These are phyloP conservation scores for Theretra japonica DNA, from an alignment of 2,888 invertebrate genomes.

Conservation along the genomic window DNA sequence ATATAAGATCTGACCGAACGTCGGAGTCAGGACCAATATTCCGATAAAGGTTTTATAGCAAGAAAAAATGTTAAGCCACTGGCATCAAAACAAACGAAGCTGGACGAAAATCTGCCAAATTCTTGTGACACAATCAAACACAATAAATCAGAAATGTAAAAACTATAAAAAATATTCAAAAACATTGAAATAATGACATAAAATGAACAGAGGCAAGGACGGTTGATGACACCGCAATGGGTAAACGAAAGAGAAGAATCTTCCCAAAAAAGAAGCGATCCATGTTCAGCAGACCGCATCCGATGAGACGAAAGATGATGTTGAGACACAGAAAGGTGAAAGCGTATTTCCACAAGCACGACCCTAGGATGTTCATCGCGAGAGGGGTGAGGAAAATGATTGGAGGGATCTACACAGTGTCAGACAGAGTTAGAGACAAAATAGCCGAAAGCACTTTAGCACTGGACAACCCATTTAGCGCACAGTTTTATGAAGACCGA, in stretches of 20 bases:
- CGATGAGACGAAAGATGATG: constrained; percentile 65
- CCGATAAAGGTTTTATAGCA: not conserved
- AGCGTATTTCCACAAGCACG: constrained; percentile 65
- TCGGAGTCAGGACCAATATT: too few relatives aligned
- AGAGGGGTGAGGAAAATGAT: constrained; percentile 61
- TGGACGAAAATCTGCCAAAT: constrained; percentile 1
- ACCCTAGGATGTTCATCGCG: constrained; percentile 53
- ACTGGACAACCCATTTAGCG: constrained; percentile 66
- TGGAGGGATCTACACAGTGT: constrained; percentile 63
- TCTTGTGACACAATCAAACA: constrained; percentile 16
- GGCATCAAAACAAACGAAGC: constrained; percentile 7
- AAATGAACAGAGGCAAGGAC: constrained; percentile 1
- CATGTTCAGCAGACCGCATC: constrained; percentile 68
- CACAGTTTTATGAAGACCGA: constrained; percentile 70
- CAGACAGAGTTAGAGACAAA: constrained; percentile 67
- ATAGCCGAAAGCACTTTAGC: constrained; percentile 67
- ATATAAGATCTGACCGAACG: too few relatives aligned
- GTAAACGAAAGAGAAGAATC: constrained; percentile 58
- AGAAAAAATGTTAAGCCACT: not conserved
- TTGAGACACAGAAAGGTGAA: constrained; percentile 61
- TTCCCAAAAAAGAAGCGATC: constrained; percentile 65
- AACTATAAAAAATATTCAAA: not conserved
- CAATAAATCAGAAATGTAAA: constrained; percentile 25
- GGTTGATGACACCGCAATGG: constrained; percentile 46
- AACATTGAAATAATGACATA: not conserved